These are phyloP conservation scores for Dermochelys coriacea DNA, from an alignment of 2,797 vertebrate genomes.

Conservation along the genomic window DNA sequence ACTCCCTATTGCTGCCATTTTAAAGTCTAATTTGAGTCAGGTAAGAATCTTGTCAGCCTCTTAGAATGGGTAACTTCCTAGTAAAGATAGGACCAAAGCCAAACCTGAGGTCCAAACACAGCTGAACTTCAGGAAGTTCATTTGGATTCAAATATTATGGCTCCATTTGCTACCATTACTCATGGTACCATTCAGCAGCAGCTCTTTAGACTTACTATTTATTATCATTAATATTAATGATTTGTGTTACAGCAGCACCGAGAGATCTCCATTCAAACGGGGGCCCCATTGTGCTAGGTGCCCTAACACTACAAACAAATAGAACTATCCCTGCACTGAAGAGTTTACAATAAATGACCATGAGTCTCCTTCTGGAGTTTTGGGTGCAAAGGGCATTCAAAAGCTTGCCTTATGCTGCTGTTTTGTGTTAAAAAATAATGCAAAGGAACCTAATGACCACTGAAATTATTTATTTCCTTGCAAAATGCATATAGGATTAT, in stretches of 20 bases:
- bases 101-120: not conserved
- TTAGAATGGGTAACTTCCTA: not conserved
- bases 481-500: accelerated
- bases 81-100: not conserved
- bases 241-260: not conserved
- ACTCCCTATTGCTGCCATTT: not conserved
- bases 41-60: not conserved
- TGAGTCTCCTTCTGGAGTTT: not conserved
- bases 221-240: not conserved
- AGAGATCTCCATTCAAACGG: not conserved
- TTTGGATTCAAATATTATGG: not conserved
- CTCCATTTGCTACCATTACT: not conserved
- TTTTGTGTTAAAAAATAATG: not conserved
- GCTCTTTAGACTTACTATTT: no score
- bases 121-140: not conserved
- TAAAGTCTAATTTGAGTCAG: not conserved
- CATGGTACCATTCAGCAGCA: not conserved
- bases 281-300: not conserved
- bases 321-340: no score
- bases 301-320: no score
- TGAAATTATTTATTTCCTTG: not conserved
- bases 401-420: not conserved
- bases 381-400: not conserved
- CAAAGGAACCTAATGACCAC: not conserved
- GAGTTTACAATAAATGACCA: not conserved